These are phyloP conservation scores for Dicaeum eximium DNA, from an alignment of 2,113 vertebrate genomes.

Conservation along the genomic window DNA sequence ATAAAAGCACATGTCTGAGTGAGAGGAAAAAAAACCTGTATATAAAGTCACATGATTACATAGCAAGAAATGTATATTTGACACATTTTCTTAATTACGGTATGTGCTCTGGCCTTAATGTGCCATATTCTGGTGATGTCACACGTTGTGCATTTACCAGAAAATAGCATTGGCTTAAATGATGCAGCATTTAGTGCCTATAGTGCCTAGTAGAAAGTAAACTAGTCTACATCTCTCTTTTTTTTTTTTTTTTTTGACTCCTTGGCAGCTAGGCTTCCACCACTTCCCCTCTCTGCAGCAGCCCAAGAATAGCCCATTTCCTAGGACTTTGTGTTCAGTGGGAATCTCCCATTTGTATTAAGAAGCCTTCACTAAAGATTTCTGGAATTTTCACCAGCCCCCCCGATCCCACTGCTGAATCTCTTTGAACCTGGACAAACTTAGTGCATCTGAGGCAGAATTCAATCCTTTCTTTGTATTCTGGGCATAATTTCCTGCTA, in stretches of 20 bases:
- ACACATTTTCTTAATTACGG: neutral
- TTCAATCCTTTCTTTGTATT: neutral
- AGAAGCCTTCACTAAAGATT: neutral
- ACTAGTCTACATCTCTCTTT: neutral
- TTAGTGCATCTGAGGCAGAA: neutral
- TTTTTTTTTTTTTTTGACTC: neutral
- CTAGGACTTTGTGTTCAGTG: neutral
- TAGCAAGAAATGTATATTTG: neutral
- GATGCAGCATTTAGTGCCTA: neutral
- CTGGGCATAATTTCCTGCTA: neutral
- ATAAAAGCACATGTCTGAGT: neutral
- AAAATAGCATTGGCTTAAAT: neutral
- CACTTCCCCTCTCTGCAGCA: constrained; percentile 13
- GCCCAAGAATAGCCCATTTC: neutral
- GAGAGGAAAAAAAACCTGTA: neutral
- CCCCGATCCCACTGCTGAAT: neutral
- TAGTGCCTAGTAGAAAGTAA: neutral
- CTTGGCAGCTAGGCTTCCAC: neutral
- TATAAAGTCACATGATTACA: neutral
- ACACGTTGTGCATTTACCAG: neutral
- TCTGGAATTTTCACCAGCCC: neutral
- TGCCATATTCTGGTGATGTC: neutral
- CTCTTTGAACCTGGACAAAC: neutral
- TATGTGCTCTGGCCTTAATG: neutral
- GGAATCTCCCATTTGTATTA: neutral